A percentile compares a stretch with the other conserved stretches of the same genome.
These are phyloP conservation scores for Lithophane ornitopus DNA, from an alignment of 2,888 invertebrate species.

Conservation along the genomic window DNA sequence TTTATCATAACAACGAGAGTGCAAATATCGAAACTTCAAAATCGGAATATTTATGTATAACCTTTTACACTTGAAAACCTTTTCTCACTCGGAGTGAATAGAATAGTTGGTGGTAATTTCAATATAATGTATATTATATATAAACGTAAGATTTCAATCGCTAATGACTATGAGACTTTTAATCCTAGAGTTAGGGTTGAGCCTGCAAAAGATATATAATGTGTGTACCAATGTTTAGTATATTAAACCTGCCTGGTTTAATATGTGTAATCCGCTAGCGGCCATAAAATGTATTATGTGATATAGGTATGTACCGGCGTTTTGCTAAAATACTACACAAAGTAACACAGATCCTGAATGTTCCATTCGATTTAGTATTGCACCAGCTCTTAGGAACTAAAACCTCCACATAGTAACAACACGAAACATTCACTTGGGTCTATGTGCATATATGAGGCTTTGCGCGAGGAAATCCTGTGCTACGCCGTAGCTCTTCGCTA, in stretches of 20 bases:
- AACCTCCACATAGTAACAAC: constrained; percentile 11
- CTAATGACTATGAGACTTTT: not conserved
- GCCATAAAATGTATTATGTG: no score
- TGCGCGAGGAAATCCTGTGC: constrained; percentile 40
- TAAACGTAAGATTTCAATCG: not conserved
- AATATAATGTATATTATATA: not conserved
- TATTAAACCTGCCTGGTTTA: not conserved
- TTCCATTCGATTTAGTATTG: constrained; percentile 3
- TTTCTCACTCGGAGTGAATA: not conserved
- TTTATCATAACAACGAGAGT: not conserved
- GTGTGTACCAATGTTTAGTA: no score
- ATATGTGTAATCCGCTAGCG: not conserved
- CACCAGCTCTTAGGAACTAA: constrained; percentile 21
- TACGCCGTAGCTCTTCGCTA: constrained; percentile 38
- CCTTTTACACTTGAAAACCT: not conserved
- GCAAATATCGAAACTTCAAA: not conserved
- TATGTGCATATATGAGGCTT: constrained; percentile 22
- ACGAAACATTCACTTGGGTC: constrained; percentile 19
- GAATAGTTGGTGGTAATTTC: not conserved
- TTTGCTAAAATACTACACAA: constrained; percentile 5
- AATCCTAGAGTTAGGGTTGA: not conserved
- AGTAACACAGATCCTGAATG: not conserved
- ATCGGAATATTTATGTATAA: not conserved
- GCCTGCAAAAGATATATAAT: not conserved
- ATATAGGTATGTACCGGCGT: no score